phyloP scores from a whole-genome alignment of 2,113 vertebrate species.

The Sciurus niger region DNA sequence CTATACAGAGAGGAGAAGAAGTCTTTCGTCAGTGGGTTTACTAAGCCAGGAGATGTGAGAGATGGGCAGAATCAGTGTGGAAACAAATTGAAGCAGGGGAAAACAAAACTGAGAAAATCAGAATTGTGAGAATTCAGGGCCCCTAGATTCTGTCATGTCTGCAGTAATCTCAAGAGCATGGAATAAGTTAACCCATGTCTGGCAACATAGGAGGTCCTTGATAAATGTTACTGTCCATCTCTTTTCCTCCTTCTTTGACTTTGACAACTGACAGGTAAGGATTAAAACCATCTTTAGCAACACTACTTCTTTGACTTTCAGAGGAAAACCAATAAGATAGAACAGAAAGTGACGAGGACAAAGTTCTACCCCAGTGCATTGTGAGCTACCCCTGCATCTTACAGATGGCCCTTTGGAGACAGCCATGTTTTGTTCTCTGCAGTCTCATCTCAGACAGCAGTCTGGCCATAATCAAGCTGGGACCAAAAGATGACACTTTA shows the following conservation, averaged over 20 bases:
- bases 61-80: background rate
- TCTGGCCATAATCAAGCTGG: background rate
- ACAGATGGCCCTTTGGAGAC: background rate
- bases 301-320: background rate
- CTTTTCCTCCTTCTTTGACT: slow-evolving; percentile 47
- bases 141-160: background rate
- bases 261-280: background rate
- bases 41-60: background rate
- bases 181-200: background rate
- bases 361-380: background rate
- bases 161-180: background rate
- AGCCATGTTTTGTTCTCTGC: background rate
- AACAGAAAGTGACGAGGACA: background rate
- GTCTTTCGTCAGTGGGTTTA: background rate
- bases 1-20: background rate
- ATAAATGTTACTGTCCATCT: background rate
- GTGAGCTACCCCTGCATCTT: background rate
- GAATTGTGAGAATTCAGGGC: background rate
- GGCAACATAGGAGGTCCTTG: background rate
- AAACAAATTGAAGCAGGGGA: background rate
- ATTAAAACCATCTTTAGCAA: background rate
- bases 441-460: background rate
- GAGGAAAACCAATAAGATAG: slow-evolving; percentile 3
- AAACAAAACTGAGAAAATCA: background rate
- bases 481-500: background rate